These are phyloP conservation scores for Pteromalus puparum DNA, from an alignment of 1,140 invertebrate species.

Conservation along the genomic window DNA sequence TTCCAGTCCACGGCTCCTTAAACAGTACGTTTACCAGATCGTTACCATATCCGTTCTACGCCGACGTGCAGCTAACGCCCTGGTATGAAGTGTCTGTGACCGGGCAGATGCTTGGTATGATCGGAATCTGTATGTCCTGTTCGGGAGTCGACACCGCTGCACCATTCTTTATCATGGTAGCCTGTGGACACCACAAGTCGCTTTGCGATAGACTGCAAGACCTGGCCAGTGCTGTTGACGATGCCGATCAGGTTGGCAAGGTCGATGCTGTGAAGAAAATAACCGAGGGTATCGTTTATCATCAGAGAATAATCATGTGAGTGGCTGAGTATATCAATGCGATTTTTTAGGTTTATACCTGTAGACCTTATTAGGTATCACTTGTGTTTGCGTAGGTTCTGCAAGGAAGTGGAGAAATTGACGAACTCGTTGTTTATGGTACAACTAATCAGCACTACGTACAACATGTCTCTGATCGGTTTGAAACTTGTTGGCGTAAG, in stretches of 20 bases:
- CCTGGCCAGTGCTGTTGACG: not conserved
- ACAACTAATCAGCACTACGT: slow-evolving; percentile 15
- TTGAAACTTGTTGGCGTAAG: slow-evolving; percentile 27
- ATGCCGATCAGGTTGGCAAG: not conserved
- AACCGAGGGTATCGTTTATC: not conserved
- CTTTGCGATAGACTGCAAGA: not conserved
- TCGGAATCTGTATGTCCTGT: not conserved
- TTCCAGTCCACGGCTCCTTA: not conserved
- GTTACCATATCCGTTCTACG: not conserved
- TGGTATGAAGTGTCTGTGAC: not conserved
- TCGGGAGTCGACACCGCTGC: not conserved
- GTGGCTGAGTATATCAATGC: not conserved
- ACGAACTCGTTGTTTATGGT: not conserved
- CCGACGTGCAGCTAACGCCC: not conserved
- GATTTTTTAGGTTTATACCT: not conserved
- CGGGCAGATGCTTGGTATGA: slow-evolving; percentile 2
- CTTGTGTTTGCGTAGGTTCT: not conserved
- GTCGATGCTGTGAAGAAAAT: not conserved
- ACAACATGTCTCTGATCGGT: slow-evolving; percentile 25
- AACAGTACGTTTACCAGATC: not conserved
- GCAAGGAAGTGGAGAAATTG: not conserved
- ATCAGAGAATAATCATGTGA: slow-evolving; percentile 16
- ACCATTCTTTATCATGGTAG: slow-evolving; percentile 19
- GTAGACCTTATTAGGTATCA: not conserved
- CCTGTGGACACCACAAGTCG: not conserved